Conservation (phyloP, 2,888 invertebrate species). For the Acleris laterana region DNA sequence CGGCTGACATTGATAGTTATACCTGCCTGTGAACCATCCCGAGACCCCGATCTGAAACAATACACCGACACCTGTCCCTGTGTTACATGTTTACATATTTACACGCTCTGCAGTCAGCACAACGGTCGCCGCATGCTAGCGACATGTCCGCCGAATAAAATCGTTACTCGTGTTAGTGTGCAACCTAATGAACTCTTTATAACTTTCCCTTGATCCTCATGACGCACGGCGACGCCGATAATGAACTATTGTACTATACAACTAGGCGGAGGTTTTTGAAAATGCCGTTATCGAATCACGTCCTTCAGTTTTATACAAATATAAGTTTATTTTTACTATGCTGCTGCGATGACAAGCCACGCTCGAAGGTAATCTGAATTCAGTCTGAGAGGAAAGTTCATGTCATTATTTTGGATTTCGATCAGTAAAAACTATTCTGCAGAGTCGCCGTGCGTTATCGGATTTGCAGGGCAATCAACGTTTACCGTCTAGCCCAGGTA, state of each 20-base stretch:
- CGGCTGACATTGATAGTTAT: constrained; percentile 97
- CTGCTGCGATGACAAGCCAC: too few species aligned
- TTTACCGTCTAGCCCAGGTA: neutral
- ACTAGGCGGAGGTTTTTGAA: constrained; percentile 7
- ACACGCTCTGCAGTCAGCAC: constrained; percentile 22
- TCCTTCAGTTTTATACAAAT: too few species aligned
- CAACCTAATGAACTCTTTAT: constrained; percentile 19
- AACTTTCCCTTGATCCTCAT: constrained; percentile 31
- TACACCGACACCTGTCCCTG: constrained; percentile 76
- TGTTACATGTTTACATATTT: constrained; percentile 53
- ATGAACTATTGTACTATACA: constrained; percentile 23
- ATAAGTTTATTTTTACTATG: too few species aligned
- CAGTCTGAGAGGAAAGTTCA: neutral
- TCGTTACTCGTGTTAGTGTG: constrained; percentile 34
- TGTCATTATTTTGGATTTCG: neutral
- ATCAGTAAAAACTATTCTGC: neutral
- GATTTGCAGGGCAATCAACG: constrained; percentile 8
- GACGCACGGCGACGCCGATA: constrained; percentile 27
- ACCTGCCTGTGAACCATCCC: constrained; percentile 97
- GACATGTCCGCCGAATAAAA: constrained; percentile 12
- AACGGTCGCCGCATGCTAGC: constrained; percentile 29
- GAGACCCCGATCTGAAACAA: constrained; percentile 93
- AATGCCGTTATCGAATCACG: too few species aligned
- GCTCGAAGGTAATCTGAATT: too few species aligned
- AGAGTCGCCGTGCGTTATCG: constrained; percentile 20